Base-by-base conservation (phyloP, 2,113 vertebrate species). In the Acanthisitta chloris region DNA sequence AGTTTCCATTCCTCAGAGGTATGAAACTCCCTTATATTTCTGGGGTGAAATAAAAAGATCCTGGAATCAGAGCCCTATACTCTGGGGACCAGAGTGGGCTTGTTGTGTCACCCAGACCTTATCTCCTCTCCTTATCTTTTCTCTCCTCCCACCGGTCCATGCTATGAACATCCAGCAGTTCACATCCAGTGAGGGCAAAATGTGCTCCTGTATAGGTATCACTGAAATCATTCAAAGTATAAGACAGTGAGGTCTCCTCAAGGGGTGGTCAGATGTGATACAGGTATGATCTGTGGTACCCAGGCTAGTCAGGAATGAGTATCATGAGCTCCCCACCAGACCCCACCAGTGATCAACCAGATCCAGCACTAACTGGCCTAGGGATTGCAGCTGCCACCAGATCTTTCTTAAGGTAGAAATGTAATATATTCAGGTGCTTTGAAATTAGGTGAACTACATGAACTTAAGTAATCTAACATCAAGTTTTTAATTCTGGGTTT, bases 221-320 rank as follows among this genome's bases (percentile, higher is more conserved):
- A 31, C 51, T 84, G 24, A 51, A 66, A 42, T 49, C 0, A 66
- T 38, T 51, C 70, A 55, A 66, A 64, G 33, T 58, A 19, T 81
- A 55, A 74, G 64, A 36, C 6, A 43, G 21, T 0, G 0, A 81
- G 25, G 28, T n/a, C 28, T n/a, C 45, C 45, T 54, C n/a, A 12
- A 12, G 28, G 11, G 31, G 6, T 25, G 14, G 14, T 33, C 31
- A 86, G 29, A 12, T 81, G 5, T 12, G 33, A 31, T 29, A 46
- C 23, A 82, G 43, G 25, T 16, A 2, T 42, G 40, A 36, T 17
- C 45, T 77, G 1, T 33, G 45, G 28, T 36, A 64, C 21, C 12
- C 31, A 12, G 33, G 23, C n/a, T 73, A 5, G 1, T 18, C 76
- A 72, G 40, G 6, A 91, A 51, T 0, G 0, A 42, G 15, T 49